Evolutionary conservation across 1,140 invertebrate genomes (phyloP), one percentile per base, ranked within the genome.

Genomic region (Cotesia typhae): DNA sequence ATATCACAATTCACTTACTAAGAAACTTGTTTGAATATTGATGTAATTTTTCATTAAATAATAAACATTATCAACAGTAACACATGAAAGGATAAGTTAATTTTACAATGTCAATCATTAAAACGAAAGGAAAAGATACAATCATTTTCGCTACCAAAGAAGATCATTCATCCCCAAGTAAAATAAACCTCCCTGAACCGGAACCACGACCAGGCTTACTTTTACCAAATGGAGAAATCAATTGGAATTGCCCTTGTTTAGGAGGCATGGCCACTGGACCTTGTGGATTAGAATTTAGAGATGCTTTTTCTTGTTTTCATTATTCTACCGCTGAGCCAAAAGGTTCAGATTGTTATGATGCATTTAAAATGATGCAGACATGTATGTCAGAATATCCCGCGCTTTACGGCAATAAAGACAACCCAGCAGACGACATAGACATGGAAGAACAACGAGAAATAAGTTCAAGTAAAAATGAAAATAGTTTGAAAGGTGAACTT

Each of bases 221-320:
- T 71, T 87, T 95, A 38, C 88, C 92, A 1, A 94, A 95, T 88
- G 97, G 97, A 4, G 92, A 94, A 61, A 98, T 99, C 71, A 99
- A 99, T 86, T 99, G 96, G 96, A 93, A 94, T 81, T 99, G 97
- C 81, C 97, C 97, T 0, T 99, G 97, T 86, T 88, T 98, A 17
- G 97, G 97, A 36, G 95, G 96, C 12, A 97, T 98, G 94, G 94
- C 96, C 4, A 95, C 94, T 4, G 97, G 97, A 2, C 97, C 97
- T 0, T 99, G 97, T 85, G 97, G 96, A 0, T 87, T 94, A 10
- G 92, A 96, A 83, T 98, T 98, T 84, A 87, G 96, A 66, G 94
- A 97, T 74, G 96, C 97, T 0, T 98, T 99, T 83, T 93, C 94
- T 17, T 99, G 97, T 87, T 98, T 98, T 84, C 96, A 98, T 85